A percentile compares a stretch with the other conserved stretches of the same genome.
These are phyloP conservation scores for Diachrysia chrysitis DNA, from an alignment of 2,888 invertebrate genomes.

Conservation along the genomic window DNA sequence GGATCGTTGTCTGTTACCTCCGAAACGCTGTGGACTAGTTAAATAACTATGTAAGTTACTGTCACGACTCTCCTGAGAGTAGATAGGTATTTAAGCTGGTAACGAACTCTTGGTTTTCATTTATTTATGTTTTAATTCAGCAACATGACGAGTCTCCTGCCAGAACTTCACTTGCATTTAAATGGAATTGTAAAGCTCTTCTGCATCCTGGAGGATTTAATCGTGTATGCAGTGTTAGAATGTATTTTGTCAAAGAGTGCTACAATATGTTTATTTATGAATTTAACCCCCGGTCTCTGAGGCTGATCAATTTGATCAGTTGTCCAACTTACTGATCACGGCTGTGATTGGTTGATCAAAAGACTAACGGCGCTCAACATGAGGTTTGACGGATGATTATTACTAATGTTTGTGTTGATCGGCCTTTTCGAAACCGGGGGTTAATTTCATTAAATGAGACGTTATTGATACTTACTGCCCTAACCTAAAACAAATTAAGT, in stretches of 20 bases:
- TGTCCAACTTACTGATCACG: too few relatives aligned
- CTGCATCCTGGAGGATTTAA: not conserved
- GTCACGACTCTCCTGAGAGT: not conserved
- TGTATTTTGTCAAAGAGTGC: not conserved
- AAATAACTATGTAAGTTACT: constrained; percentile 28
- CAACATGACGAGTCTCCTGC: not conserved
- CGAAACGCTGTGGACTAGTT: constrained; percentile 14
- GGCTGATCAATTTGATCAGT: too few relatives aligned
- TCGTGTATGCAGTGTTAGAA: not conserved
- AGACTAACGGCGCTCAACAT: too few relatives aligned
- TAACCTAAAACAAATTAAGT: too few relatives aligned
- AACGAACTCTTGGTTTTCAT: constrained; percentile 8
- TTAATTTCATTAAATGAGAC: too few relatives aligned
- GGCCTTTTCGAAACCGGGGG: too few relatives aligned
- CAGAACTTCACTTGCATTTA: constrained; percentile 9
- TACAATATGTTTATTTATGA: not conserved
- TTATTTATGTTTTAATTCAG: not conserved
- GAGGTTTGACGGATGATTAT: too few relatives aligned
- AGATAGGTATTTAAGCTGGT: constrained; percentile 3
- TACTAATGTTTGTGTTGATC: too few relatives aligned
- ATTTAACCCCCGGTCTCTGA: too few relatives aligned
- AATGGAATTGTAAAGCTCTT: constrained; percentile 1
- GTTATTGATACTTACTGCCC: too few relatives aligned
- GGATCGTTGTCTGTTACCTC: constrained; percentile 25
- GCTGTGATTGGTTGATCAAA: too few relatives aligned